Base-by-base conservation (phyloP, 2,797 vertebrate species). In the Notolabrus celidotus region DNA sequence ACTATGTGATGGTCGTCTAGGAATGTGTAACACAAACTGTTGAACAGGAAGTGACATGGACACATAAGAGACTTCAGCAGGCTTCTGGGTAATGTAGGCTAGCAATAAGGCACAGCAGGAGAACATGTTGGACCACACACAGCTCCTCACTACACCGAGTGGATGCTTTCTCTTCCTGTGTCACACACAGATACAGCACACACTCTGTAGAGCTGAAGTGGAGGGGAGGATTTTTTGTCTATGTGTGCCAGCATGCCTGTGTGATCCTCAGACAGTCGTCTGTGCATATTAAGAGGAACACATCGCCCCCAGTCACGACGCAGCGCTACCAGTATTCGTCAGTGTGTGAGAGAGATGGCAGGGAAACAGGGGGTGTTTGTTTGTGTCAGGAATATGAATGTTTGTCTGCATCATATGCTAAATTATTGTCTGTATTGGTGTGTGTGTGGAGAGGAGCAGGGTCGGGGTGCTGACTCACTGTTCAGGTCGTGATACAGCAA, bases 251-350 rank as follows among this genome's bases (percentile, higher is more conserved):
- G 73, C 57, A 46, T 80, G 71, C 62, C 80, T 78, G 72, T 72
- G 84, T 83, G 86, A 81, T 79, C 78, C 79, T 90, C 83, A 89
- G 80, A 89, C 84, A 84, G 80, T 83, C 71, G 79, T 90, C 88
- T 90, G 77, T 83, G 90, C 86, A 88, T 87, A 89, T 92, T 90
- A 89, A 92, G 86, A 89, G 84, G 83, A 91, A 80, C 79, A 79
- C 88, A 62, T 87, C 85, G 82, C 91, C 80, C 83, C 91, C 90
- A 93, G 92, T 94, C 93, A 94, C 92, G 92, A 95, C 87, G 77
- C 89, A 80, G 85, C 43, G 34, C 76, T 82, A 75, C 71, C 81
- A 74, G 79, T 73, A 68, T 79, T 83, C 20, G 51, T 83, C 74
- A 74, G 70, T 68, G 68, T 70, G 83, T 56, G 74, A 72, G 82